Evolutionary conservation across 1,140 invertebrate genomes (phyloP).

Genomic region (Hylaeus anthracinus): DNA sequence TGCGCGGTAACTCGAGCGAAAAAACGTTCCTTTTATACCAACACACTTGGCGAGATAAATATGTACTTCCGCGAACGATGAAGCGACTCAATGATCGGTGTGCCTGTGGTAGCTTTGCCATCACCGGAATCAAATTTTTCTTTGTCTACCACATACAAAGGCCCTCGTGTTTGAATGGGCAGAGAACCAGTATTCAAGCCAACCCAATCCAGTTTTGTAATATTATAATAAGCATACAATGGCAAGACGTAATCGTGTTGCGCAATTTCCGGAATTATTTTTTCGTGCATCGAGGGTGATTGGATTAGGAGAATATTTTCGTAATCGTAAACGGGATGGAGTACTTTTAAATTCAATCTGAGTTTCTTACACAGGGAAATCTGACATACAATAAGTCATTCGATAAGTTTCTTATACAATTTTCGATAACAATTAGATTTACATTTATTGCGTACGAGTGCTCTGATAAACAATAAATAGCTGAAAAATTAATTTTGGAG

Average conservation of each 20-base stretch:
- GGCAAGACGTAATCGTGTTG: conserved; percentile 23
- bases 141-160: conserved; percentile 66
- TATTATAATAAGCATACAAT: conserved; percentile 53
- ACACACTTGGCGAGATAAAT: conserved; percentile 32
- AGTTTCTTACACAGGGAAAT: no score
- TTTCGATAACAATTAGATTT: no score
- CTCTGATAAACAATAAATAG: no score
- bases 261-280: conserved; percentile 32
- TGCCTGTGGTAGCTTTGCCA: conserved; percentile 10
- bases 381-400: no score
- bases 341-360: no score
- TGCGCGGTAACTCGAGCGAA: not conserved
- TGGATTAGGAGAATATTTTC: not conserved
- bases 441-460: no score
- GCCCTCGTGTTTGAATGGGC: conserved; percentile 32
- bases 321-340: not conserved
- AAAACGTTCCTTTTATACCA: conserved; percentile 16
- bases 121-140: conserved; percentile 63
- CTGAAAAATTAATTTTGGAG: no score
- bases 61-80: conserved; percentile 8
- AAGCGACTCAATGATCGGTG: not conserved
- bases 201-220: conserved; percentile 43
- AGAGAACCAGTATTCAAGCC: conserved; percentile 23
- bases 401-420: no score
- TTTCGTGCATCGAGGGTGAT: not conserved